These are phyloP conservation scores for Noctua janthe DNA, from an alignment of 2,888 invertebrate species.

Conservation along the genomic window DNA sequence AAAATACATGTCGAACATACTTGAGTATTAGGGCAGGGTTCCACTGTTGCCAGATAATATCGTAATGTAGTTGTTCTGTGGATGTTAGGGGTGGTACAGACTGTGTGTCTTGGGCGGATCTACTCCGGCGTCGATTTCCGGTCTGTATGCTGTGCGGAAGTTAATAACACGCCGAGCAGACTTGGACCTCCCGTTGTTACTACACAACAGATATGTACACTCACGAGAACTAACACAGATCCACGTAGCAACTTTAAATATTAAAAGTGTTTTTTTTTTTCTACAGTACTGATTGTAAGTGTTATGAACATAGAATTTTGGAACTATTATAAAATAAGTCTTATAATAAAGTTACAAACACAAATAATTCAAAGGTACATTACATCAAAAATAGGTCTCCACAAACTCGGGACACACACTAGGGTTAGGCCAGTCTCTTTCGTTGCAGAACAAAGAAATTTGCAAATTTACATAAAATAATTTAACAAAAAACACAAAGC, in stretches of 20 bases:
- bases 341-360: neutral
- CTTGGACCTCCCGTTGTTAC: constrained; percentile 48
- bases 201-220: constrained; percentile 27
- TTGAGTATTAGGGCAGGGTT: constrained; percentile 5
- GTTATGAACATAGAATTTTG: neutral
- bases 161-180: constrained; percentile 80
- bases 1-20: constrained; percentile 13
- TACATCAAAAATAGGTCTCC: no score
- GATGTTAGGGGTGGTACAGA: constrained; percentile 41
- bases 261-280: neutral
- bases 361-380: no score
- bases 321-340: neutral
- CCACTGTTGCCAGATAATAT: constrained; percentile 29
- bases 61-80: constrained; percentile 14
- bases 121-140: constrained; percentile 82
- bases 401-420: no score
- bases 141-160: constrained; percentile 77
- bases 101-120: constrained; percentile 69
- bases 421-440: no score
- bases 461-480: neutral
- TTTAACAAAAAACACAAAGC: neutral
- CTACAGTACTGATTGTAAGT: neutral
- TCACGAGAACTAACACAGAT: neutral
- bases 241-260: neutral
- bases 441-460: no score